phyloP scores from a whole-genome alignment of 1,140 invertebrate species.

The Bathynomus jamesi region DNA sequence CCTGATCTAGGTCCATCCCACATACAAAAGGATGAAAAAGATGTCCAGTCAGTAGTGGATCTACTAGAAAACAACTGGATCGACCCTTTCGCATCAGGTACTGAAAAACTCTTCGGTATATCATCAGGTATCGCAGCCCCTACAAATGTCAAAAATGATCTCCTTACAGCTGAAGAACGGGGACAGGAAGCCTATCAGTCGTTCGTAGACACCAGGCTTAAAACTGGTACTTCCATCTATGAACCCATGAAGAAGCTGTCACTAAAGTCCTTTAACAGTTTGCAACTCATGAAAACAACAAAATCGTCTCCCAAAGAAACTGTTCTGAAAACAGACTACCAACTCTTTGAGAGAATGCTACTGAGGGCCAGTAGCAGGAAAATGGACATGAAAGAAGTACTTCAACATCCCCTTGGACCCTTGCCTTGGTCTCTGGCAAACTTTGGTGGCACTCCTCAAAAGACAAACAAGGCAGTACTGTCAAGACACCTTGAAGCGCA shows the following conservation, averaged over 20 bases:
- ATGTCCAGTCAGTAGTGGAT: conserved; percentile 8
- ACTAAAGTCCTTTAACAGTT: conserved; percentile 3
- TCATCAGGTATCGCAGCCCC: neutral
- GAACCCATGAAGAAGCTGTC: neutral
- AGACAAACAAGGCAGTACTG: conserved; percentile 10
- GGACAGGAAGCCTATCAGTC: conserved; percentile 3
- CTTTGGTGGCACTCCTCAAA: conserved; percentile 4
- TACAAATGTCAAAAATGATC: neutral
- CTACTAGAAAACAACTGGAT: conserved; percentile 9
- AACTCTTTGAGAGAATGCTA: neutral
- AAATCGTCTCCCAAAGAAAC: neutral
- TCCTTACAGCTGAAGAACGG: conserved; percentile 6
- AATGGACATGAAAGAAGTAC: conserved; percentile 7
- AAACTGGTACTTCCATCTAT: conserved; percentile 7
- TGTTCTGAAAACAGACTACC: conserved; percentile 6
- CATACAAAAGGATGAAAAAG: conserved; percentile 9
- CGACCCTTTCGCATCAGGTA: neutral
- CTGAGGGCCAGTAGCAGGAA: conserved; percentile 6
- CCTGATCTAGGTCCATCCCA: conserved; percentile 5
- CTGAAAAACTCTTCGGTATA: neutral
- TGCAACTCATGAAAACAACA: neutral
- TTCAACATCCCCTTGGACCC: conserved; percentile 1
- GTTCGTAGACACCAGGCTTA: neutral
- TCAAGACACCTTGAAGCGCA: neutral
- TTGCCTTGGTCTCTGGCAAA: conserved; percentile 12